Evolutionary conservation across 2,113 vertebrate species (phyloP), one percentile per base, ranked within the genome.

Genomic region (Nothoprocta pentlandii): DNA sequence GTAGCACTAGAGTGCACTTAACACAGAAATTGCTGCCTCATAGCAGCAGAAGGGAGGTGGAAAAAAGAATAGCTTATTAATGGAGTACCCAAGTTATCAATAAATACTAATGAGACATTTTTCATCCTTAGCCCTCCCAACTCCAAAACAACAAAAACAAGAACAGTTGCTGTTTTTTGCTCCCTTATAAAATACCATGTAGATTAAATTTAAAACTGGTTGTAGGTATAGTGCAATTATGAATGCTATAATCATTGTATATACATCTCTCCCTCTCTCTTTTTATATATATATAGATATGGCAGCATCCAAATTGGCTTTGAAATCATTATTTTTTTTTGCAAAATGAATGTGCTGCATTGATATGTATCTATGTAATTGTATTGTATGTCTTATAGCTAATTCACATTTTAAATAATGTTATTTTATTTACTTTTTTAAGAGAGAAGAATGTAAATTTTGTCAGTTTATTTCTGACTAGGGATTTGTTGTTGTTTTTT

Each of bases 311-410:
- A 98, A 98, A 98, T 97, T 98, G 98, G 98, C 99, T 99, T 99
- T 98, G 98, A 99, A 99, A 98, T 99, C 98, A 98, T 99, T 97
- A 98, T 97, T 97, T 98, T 97, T 98, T 98, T 98, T 98, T 98
- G 98, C 98, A 98, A 98, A 98, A 98, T 99, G 98, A 99, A 99
- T 99, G 99, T 99, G 98, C 97, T 96, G 98, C 99, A 98, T 98
- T 98, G 98, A 98, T 98, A 99, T 99, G 98, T 99, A 99, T 98
- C 98, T 98, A 98, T 99, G 98, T 99, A 99, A 99, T 98, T 99
- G 98, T 98, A 98, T 98, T 97, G 97, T 99, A 98, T 98, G 98
- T 99, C 98, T 98, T 98, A 98, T 98, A 98, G 98, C 98, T 98
- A 98, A 98, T 98, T 98, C 95, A 98, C 98, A 97, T 98, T 99